A percentile compares a stretch with the other conserved stretches of the same genome.
phyloP scores from a whole-genome alignment of 2,888 invertebrate species.

The Labia minor region DNA sequence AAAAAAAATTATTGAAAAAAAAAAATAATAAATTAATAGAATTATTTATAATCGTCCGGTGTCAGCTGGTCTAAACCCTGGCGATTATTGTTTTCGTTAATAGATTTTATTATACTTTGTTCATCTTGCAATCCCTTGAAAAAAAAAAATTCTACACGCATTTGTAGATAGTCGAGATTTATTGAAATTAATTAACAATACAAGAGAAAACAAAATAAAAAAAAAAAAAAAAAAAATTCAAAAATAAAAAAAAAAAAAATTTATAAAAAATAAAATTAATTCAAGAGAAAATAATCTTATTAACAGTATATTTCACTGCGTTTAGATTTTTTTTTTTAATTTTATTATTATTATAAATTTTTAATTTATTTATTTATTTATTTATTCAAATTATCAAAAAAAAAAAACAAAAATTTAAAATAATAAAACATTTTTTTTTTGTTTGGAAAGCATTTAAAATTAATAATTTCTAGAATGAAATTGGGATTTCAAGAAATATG shows the following conservation, averaged over 20 bases:
- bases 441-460: too few relatives aligned
- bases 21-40: not conserved
- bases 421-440: too few relatives aligned
- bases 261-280: not conserved
- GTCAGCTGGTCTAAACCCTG: not conserved
- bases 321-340: not conserved
- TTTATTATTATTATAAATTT: not conserved
- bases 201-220: too few relatives aligned
- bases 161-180: not conserved
- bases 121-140: slow-evolving; percentile 13
- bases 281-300: not conserved
- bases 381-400: too few relatives aligned
- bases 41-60: not conserved
- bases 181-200: too few relatives aligned
- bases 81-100: not conserved
- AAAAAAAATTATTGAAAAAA: not conserved
- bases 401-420: too few relatives aligned
- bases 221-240: not conserved
- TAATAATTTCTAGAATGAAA: too few relatives aligned
- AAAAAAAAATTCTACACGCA: not conserved
- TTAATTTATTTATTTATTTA: too few relatives aligned
- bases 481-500: not conserved
- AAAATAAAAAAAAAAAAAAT: not conserved
- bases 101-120: slow-evolving; percentile 1
- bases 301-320: not conserved